Base-by-base conservation (phyloP, 2,797 vertebrate species). In the Acridotheres tristis region DNA sequence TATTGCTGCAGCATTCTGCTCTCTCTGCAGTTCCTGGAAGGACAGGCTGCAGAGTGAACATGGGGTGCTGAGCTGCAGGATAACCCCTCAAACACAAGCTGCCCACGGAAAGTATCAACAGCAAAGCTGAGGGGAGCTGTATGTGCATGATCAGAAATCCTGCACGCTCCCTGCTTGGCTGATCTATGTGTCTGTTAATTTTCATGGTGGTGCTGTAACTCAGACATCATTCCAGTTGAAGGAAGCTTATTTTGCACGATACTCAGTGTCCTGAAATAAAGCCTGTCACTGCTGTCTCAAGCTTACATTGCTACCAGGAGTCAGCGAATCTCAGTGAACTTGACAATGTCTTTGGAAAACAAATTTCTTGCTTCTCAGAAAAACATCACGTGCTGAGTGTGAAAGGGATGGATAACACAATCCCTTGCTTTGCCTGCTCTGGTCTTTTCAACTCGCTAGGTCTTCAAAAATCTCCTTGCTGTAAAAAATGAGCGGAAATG, bases 281-380 rank as follows among this genome's bases (percentile, higher is more conserved):
- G 43, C 59, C 50, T 92, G 73, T 75, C 91, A 86, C 81, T 76
- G 47, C 76, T 82, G 71, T 77, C 73, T 96, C 40, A 61, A 76
- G 66, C 63, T 92, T 89, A 74, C 34, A 21, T 16, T 80, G 87
- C 72, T 54, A 88, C 42, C 42, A 87, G 20, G n/a, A 94, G 77
- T 40, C 78, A 94, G 36, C 13, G 30, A 90, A 91, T 92, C 81
- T 90, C 17, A 1, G 71, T 66, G 87, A 95, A 89, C 53, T 74
- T 80, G 81, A 88, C 82, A 71, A 30, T 10, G 38, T 59, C 61
- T 96, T 95, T 67, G 83, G 88, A 94, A 95, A 94, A 91, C 29
- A 91, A 88, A 88, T 83, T 81, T 96, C 47, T 92, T 89, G 55
- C 75, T 69, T 54, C 72, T 90, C 58, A 67, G 90, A 78, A 92